A percentile compares a stretch with the other conserved stretches of the same genome.
Conservation (phyloP, 2,797 vertebrate genomes). For the Pyrrhura leucotis region DNA sequence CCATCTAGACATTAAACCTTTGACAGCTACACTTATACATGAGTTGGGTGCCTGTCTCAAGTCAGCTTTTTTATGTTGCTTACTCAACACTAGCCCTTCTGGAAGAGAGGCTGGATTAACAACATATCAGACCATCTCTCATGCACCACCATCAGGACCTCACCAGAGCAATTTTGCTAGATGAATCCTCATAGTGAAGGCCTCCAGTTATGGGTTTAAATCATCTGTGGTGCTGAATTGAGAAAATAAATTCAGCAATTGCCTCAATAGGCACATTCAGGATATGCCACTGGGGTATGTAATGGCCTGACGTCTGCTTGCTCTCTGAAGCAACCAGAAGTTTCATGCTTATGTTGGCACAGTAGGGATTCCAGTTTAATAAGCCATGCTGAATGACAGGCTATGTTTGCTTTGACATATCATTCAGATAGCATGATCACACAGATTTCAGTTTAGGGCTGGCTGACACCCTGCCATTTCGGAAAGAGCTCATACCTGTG, state of each 20-base stretch:
- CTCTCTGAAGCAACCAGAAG: background rate
- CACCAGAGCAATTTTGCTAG: background rate
- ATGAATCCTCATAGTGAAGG: background rate
- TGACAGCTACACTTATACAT: background rate
- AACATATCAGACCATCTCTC: background rate
- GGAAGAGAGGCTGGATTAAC: background rate
- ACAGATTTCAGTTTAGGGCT: background rate
- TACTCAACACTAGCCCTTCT: background rate
- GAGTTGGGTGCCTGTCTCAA: background rate
- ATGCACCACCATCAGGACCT: background rate
- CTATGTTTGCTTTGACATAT: background rate
- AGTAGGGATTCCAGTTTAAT: background rate
- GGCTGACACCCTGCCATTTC: background rate
- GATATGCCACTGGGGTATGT: background rate
- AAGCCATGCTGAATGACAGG: background rate
- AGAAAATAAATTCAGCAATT: background rate
- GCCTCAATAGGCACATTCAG: background rate
- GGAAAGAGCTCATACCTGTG: background rate
- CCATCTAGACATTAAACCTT: background rate
- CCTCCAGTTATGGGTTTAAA: background rate
- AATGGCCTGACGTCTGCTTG: rapidly evolving
- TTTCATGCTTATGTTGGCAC: background rate
- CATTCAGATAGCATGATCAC: background rate
- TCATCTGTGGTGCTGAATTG: background rate
- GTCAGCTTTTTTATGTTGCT: background rate